Evolutionary conservation across 2,797 vertebrate species (phyloP).

Genomic region (Pempheris klunzingeri): DNA sequence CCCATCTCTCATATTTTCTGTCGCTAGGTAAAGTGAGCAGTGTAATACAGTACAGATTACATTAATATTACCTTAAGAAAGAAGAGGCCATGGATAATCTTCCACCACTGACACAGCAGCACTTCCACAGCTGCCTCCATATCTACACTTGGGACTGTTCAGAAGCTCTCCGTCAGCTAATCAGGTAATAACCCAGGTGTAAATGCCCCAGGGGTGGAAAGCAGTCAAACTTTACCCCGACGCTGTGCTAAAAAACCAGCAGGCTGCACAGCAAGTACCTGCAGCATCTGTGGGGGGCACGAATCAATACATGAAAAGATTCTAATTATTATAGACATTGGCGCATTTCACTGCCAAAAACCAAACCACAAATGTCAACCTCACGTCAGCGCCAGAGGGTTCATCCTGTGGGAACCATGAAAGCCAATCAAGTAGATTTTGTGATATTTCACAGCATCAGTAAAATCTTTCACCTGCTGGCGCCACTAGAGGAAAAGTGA

Average conservation of each 20-base stretch:
- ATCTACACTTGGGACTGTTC: constrained; percentile 12
- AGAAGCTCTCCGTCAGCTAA: constrained; percentile 40
- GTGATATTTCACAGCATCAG: not conserved
- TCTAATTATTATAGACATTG: too few relatives aligned
- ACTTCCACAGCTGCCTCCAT: constrained; percentile 42
- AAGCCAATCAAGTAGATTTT: not conserved
- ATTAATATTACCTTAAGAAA: constrained; percentile 37
- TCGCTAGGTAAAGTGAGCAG: constrained; percentile 33
- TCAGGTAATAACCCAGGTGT: constrained; percentile 51
- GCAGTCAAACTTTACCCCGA: constrained; percentile 19
- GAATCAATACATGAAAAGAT: not conserved
- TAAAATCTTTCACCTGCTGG: not conserved
- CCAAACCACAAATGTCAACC: not conserved
- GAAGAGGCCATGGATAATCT: constrained; percentile 36
- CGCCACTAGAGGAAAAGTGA: not conserved
- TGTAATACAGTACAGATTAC: constrained; percentile 40
- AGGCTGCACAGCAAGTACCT: not conserved
- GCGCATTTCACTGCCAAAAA: too few relatives aligned
- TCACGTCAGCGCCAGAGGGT: too few relatives aligned
- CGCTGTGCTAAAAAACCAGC: not conserved
- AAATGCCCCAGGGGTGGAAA: constrained; percentile 18
- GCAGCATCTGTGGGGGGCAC: not conserved
- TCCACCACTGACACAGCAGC: constrained; percentile 12
- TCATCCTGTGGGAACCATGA: not conserved
- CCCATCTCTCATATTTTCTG: constrained; percentile 39